Percentiles rank a stretch among this genome's conserved stretches.
Conservation (phyloP, 2,797 vertebrate genomes). For the Rhynchonycteris naso region DNA sequence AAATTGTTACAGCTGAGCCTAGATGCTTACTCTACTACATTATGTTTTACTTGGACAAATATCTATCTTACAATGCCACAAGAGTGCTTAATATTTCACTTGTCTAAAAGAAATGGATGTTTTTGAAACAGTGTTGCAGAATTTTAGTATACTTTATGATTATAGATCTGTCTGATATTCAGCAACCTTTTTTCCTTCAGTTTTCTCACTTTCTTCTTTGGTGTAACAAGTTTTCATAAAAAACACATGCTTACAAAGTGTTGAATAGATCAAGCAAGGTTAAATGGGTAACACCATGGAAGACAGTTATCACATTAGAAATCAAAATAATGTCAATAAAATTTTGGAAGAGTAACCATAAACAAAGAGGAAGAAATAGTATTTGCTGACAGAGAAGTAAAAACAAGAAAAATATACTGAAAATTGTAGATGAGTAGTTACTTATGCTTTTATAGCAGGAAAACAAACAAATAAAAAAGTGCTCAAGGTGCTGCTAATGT, state of each 20-base stretch:
- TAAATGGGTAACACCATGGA: conserved; percentile 24
- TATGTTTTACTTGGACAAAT: background rate
- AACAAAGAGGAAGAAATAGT: background rate
- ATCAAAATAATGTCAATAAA: conserved; percentile 53
- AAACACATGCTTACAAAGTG: conserved; percentile 38
- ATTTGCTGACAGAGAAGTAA: background rate
- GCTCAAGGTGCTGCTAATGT: background rate
- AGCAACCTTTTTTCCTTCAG: background rate
- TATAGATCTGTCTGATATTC: conserved; percentile 38
- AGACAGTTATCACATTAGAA: background rate
- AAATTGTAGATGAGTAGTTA: background rate
- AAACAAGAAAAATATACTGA: background rate
- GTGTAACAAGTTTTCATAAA: conserved; percentile 42
- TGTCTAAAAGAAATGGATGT: background rate
- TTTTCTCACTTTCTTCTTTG: conserved; percentile 58
- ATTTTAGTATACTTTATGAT: conserved; percentile 12
- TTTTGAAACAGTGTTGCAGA: background rate
- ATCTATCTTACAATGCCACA: background rate
- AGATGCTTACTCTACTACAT: background rate
- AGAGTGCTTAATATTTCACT: background rate
- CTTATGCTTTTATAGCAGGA: background rate
- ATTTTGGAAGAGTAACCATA: background rate
- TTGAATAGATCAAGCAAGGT: conserved; percentile 47
- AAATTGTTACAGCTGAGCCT: background rate
- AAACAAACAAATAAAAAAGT: background rate